Conservation (phyloP, 1,140 invertebrate genomes). For the Manduca sexta region DNA sequence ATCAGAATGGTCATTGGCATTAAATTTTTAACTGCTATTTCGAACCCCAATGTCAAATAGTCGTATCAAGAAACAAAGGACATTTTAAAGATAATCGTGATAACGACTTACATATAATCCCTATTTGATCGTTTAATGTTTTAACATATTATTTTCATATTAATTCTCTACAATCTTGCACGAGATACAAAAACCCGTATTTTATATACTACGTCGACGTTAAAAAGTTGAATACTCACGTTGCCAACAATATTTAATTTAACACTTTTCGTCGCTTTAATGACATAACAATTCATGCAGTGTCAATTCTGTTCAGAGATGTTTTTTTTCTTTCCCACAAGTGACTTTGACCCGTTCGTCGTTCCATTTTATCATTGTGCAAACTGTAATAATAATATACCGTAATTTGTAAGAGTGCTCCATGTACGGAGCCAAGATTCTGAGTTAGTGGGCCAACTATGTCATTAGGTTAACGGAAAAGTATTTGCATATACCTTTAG, state of each 20-base stretch:
- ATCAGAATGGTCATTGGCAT: too few relatives aligned
- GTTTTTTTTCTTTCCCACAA: constrained; percentile 23
- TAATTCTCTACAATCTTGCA: too few relatives aligned
- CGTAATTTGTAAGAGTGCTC: constrained; percentile 48
- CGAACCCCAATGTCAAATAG: too few relatives aligned
- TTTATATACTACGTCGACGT: too few relatives aligned
- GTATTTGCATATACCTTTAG: constrained; percentile 52
- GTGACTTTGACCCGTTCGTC: constrained; percentile 51
- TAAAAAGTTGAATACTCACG: constrained; percentile 17
- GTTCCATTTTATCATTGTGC: constrained; percentile 36
- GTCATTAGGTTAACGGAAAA: constrained; percentile 60
- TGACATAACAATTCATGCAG: constrained; percentile 29
- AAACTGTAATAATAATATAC: constrained; percentile 44
- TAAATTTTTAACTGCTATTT: too few relatives aligned
- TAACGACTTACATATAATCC: too few relatives aligned
- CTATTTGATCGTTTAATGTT: too few relatives aligned
- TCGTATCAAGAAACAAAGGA: too few relatives aligned
- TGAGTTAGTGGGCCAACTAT: constrained; percentile 51
- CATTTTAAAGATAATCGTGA: too few relatives aligned
- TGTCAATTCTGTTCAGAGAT: constrained; percentile 23
- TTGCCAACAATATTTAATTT: constrained; percentile 16
- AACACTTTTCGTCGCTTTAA: constrained; percentile 20
- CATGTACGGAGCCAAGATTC: constrained; percentile 28
- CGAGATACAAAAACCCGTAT: too few relatives aligned
- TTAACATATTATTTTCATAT: too few relatives aligned